phyloP scores from a whole-genome alignment of 2,797 vertebrate genomes.

The Pangasius larnaudii region DNA sequence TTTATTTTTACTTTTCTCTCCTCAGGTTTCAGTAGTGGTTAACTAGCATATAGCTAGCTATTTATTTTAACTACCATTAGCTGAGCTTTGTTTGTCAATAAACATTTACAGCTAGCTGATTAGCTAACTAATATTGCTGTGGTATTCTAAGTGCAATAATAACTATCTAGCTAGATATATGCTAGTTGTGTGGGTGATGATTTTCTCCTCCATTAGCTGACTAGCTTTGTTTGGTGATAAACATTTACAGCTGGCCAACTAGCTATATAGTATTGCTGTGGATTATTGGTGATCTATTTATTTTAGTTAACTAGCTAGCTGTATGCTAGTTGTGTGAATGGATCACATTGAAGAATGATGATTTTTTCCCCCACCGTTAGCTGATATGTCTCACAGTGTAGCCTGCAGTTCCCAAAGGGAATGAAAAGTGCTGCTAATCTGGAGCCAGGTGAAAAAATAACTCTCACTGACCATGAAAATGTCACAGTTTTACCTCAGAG shows the following conservation, averaged over 20 bases:
- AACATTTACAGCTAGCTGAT: neutral
- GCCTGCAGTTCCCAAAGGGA: neutral
- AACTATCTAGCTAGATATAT: neutral
- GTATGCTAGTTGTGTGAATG: neutral
- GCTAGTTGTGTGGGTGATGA: neutral
- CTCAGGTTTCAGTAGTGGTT: neutral
- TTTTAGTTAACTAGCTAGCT: neutral
- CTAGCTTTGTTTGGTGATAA: neutral
- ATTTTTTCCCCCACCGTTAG: neutral
- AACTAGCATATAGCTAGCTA: neutral
- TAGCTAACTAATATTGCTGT: neutral
- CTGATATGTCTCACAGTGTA: neutral
- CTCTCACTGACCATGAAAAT: constrained; percentile 12
- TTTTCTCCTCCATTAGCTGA: neutral
- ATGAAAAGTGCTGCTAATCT: neutral
- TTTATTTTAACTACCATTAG: neutral
- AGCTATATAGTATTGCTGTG: neutral
- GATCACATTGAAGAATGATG: neutral
- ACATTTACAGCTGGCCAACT: neutral
- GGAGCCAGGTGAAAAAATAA: neutral
- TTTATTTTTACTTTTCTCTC: neutral
- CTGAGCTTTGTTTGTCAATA: neutral
- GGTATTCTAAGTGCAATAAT: neutral
- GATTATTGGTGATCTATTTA: neutral
- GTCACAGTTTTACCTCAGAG: constrained; percentile 37